These are phyloP conservation scores for Ormyrus pomaceus DNA, from an alignment of 2,888 invertebrate genomes.

Conservation along the genomic window DNA sequence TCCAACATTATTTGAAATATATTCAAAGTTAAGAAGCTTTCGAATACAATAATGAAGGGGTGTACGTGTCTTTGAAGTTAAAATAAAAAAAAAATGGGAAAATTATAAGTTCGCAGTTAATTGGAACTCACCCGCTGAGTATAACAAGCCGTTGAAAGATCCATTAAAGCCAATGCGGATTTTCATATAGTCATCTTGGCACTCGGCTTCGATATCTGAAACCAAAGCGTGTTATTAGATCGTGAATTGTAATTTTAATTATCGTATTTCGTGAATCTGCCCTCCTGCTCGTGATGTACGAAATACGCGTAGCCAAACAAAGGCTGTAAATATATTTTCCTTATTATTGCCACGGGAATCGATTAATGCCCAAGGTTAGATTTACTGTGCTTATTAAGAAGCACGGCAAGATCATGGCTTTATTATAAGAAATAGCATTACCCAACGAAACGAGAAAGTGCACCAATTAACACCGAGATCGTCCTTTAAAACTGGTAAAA, in stretches of 20 bases:
- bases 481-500: background rate
- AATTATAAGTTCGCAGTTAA: conserved; percentile 29
- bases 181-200: conserved; percentile 97
- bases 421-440: background rate
- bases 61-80: too few relatives aligned
- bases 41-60: too few relatives aligned
- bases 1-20: too few relatives aligned
- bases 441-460: background rate
- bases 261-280: conserved; percentile 54
- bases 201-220: conserved; percentile 95
- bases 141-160: conserved; percentile 90
- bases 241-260: conserved; percentile 55
- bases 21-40: too few relatives aligned
- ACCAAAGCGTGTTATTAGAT: conserved; percentile 61
- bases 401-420: conserved; percentile 12
- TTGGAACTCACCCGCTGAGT: conserved; percentile 85
- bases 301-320: conserved; percentile 47
- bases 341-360: conserved; percentile 32
- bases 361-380: background rate
- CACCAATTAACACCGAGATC: background rate
- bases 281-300: conserved; percentile 1
- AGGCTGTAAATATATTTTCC: conserved; percentile 29
- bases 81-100: background rate
- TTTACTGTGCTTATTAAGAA: background rate
- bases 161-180: conserved; percentile 95